These are phyloP conservation scores for Drosophila pseudoananassae DNA, from an alignment of 1,140 invertebrate species.

Conservation along the genomic window DNA sequence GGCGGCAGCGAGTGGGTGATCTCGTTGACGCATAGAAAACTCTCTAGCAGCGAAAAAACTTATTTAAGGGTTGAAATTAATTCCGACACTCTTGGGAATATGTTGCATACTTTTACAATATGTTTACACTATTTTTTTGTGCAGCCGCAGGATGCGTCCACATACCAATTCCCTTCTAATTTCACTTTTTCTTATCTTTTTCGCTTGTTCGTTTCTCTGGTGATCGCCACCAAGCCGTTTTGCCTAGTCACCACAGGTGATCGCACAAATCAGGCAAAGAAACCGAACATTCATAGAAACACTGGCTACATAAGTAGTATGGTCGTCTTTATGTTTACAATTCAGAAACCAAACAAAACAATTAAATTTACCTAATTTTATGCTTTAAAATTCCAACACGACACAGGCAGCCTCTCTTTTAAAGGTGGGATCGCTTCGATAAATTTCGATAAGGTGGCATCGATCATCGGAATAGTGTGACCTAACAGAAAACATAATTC, in stretches of 20 bases:
- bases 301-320: neutral
- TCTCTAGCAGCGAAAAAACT: conserved; percentile 22
- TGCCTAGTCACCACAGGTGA: neutral
- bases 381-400: conserved; percentile 59
- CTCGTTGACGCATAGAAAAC: neutral
- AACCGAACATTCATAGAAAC: neutral
- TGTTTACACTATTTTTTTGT: conserved; percentile 26
- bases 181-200: conserved; percentile 2
- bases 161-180: neutral
- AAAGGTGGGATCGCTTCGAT: neutral
- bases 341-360: neutral
- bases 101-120: conserved; percentile 76
- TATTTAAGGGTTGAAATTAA: conserved; percentile 72
- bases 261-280: neutral
- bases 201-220: neutral
- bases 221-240: neutral
- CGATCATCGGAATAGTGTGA: neutral
- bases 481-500: neutral
- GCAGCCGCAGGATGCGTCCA: conserved; percentile 26
- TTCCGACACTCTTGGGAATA: conserved; percentile 62
- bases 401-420: conserved; percentile 19
- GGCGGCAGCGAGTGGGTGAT: conserved; percentile 63
- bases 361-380: conserved; percentile 54
- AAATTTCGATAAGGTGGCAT: neutral
- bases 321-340: neutral